phyloP scores from a whole-genome alignment of 2,888 invertebrate species.

The Parnassius mnemosyne region DNA sequence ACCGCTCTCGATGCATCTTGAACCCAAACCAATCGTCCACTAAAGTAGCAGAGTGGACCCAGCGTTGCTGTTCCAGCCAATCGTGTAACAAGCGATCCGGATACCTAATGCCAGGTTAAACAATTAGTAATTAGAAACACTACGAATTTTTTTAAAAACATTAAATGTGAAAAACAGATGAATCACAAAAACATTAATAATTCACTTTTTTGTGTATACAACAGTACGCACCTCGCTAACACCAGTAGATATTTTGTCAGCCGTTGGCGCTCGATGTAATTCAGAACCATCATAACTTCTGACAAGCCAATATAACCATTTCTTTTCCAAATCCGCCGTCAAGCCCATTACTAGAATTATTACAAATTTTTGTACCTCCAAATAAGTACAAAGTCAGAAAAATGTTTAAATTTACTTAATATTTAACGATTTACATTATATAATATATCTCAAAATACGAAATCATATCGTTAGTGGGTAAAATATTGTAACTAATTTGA shows the following conservation, averaged over 20 bases:
- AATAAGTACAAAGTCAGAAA: too few relatives aligned
- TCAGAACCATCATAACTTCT: constrained; percentile 88
- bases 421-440: too few relatives aligned
- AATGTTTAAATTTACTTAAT: too few relatives aligned
- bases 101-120: constrained; percentile 45
- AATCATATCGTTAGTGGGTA: too few relatives aligned
- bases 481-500: too few relatives aligned
- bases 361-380: not conserved
- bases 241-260: constrained; percentile 75
- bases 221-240: constrained; percentile 52
- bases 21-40: constrained; percentile 91
- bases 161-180: too few relatives aligned
- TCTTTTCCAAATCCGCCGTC: constrained; percentile 88
- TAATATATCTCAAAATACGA: too few relatives aligned
- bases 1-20: constrained; percentile 86
- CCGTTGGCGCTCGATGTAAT: constrained; percentile 85
- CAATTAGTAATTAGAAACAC: too few relatives aligned
- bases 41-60: constrained; percentile 89
- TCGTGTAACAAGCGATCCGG: constrained; percentile 62
- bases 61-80: constrained; percentile 75
- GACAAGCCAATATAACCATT: constrained; percentile 91
- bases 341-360: constrained; percentile 87
- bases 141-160: too few relatives aligned
- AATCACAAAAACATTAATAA: too few relatives aligned
- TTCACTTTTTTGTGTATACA: too few relatives aligned